phyloP scores from a whole-genome alignment of 2,113 vertebrate genomes.

The Nycticryphes semicollaris region DNA sequence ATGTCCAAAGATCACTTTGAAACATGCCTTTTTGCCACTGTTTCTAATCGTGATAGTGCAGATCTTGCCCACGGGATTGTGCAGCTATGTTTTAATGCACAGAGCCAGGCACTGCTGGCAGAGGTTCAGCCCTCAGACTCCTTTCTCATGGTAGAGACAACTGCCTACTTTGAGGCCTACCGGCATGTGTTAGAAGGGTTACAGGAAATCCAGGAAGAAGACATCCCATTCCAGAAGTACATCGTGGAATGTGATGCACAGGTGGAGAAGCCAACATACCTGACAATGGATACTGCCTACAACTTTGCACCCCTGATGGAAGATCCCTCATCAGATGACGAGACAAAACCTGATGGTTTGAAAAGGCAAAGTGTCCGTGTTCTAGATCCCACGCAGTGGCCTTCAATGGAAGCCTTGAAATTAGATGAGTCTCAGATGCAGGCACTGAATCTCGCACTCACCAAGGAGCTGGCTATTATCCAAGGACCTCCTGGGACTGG shows the following conservation, averaged over 20 bases:
- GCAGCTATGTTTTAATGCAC: conserved; percentile 82
- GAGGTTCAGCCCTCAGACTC: conserved; percentile 75
- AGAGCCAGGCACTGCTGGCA: conserved; percentile 79
- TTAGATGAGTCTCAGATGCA: conserved; percentile 90
- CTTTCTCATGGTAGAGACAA: conserved; percentile 94
- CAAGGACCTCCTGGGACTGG: conserved; percentile 97
- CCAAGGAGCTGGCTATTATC: conserved; percentile 92
- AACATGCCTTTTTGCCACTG: conserved; percentile 89
- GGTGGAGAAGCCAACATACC: conserved; percentile 81
- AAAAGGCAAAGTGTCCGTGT: conserved; percentile 59
- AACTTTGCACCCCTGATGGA: conserved; percentile 75
- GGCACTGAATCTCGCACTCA: conserved; percentile 88
- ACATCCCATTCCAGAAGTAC: conserved; percentile 92
- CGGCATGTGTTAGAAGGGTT: conserved; percentile 90
- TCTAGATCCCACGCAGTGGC: conserved; percentile 81
- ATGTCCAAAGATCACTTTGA: conserved; percentile 91
- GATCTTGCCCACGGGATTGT: conserved; percentile 78
- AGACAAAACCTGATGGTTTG: background rate
- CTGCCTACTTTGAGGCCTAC: conserved; percentile 95
- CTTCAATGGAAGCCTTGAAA: conserved; percentile 78
- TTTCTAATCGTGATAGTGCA: conserved; percentile 81
- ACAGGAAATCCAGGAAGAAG: conserved; percentile 79
- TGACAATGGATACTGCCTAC: conserved; percentile 70
- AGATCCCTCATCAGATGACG: background rate
- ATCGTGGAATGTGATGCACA: conserved; percentile 85